Percentiles rank a stretch among this genome's conserved stretches.
These are phyloP conservation scores for Holothuria scabra DNA, from an alignment of 53 echinoderm and acorn worm species.

Conservation along the genomic window DNA sequence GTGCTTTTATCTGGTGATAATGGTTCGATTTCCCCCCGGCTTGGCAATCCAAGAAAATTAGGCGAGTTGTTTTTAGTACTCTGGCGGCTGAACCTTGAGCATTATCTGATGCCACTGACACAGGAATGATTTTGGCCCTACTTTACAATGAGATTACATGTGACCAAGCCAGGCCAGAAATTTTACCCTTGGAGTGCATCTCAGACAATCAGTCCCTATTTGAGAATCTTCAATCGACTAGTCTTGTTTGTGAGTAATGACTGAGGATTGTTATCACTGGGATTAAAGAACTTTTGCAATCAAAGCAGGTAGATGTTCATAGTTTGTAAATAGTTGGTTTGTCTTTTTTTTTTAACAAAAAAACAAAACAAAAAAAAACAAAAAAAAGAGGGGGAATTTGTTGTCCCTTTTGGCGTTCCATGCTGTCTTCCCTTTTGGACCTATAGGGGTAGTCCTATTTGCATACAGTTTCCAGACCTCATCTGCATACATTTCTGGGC, in stretches of 20 bases:
- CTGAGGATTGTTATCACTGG: neutral
- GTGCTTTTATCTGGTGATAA: constrained; percentile 18
- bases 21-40: neutral
- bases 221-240: constrained; percentile 28
- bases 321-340: too few species aligned
- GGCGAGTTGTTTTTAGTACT: neutral
- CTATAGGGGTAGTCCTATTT: too few species aligned
- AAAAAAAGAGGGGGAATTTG: too few species aligned
- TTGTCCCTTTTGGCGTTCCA: too few species aligned
- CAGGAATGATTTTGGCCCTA: neutral
- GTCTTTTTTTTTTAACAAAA: too few species aligned
- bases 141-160: neutral
- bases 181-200: constrained; percentile 9
- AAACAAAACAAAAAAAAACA: too few species aligned
- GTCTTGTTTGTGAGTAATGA: neutral
- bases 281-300: constrained; percentile 29
- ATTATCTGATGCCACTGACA: constrained; percentile 12
- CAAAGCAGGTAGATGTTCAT: neutral
- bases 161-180: neutral
- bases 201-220: constrained; percentile 25
- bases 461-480: too few species aligned
- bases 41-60: neutral
- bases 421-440: too few species aligned
- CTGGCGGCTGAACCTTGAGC: constrained; percentile 11
- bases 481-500: too few species aligned